These are phyloP conservation scores for Symphodus melops DNA, from an alignment of 2,113 vertebrate genomes.

Conservation along the genomic window DNA sequence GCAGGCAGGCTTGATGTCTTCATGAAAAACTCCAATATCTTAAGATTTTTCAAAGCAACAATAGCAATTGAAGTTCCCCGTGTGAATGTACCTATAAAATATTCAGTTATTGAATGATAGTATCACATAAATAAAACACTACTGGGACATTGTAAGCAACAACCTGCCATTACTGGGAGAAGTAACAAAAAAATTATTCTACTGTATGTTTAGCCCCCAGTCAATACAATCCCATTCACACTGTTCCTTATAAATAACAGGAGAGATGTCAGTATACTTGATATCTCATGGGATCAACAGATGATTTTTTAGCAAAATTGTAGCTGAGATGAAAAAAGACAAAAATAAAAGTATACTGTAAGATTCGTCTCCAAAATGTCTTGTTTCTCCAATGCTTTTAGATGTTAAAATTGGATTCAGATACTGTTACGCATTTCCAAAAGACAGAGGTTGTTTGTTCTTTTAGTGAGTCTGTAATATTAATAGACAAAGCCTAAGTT, in stretches of 20 bases:
- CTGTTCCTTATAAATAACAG: conserved; percentile 15
- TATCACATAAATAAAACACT: conserved; percentile 4
- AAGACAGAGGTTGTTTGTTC: no score
- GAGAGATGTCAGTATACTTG: conserved; percentile 29
- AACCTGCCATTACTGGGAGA: conserved; percentile 24
- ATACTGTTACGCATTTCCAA: no score
- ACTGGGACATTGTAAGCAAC: conserved; percentile 16
- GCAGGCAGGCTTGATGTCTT: conserved; percentile 7
- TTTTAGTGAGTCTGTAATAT: no score
- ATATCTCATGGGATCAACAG: background rate
- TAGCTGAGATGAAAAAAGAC: background rate
- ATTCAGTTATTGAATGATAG: conserved; percentile 24
- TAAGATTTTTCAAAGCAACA: conserved; percentile 1
- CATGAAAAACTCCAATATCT: background rate
- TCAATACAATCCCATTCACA: conserved; percentile 39
- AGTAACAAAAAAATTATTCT: conserved; percentile 5
- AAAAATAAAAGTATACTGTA: conserved; percentile 3
- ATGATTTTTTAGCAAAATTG: background rate
- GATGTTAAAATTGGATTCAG: background rate
- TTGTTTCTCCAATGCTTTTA: no score
- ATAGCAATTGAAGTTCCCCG: background rate
- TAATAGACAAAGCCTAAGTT: no score
- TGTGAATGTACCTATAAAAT: conserved; percentile 11
- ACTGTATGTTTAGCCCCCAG: conserved; percentile 31
- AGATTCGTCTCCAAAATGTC: background rate